Evolutionary conservation across 1,140 invertebrate species (phyloP).

Genomic region (Cyclargus thomasi): DNA sequence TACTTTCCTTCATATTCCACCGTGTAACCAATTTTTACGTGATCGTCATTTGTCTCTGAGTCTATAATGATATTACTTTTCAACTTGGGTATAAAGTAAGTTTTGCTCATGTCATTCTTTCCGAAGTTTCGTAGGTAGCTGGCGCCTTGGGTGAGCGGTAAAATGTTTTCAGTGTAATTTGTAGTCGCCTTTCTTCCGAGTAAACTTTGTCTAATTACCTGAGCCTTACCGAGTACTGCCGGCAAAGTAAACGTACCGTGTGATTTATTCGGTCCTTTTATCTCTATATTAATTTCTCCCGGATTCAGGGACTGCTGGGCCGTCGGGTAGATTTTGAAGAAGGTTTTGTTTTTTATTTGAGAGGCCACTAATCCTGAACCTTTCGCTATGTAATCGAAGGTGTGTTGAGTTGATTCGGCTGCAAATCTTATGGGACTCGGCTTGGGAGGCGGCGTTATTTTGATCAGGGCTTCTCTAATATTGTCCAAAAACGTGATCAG

Average conservation of each 20-base stretch:
- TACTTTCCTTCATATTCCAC: constrained; percentile 62
- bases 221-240: constrained; percentile 65
- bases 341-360: constrained; percentile 68
- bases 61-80: constrained; percentile 67
- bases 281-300: constrained; percentile 66
- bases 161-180: constrained; percentile 51
- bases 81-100: constrained; percentile 64
- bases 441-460: constrained; percentile 53
- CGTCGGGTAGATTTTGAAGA: constrained; percentile 72
- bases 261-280: constrained; percentile 65
- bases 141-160: constrained; percentile 61
- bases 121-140: constrained; percentile 59
- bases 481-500: constrained; percentile 69
- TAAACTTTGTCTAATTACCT: constrained; percentile 63
- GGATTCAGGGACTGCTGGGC: constrained; percentile 69
- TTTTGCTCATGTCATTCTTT: constrained; percentile 67
- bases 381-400: constrained; percentile 74
- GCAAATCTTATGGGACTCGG: constrained; percentile 33
- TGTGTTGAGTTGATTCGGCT: constrained; percentile 51
- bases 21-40: constrained; percentile 60
- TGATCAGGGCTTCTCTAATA: constrained; percentile 64
- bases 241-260: constrained; percentile 63
- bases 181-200: constrained; percentile 52
- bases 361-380: constrained; percentile 76
- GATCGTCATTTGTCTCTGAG: constrained; percentile 49